Evolutionary conservation across 1,140 invertebrate species (phyloP).

Genomic region (Macrostomum lignano): DNA sequence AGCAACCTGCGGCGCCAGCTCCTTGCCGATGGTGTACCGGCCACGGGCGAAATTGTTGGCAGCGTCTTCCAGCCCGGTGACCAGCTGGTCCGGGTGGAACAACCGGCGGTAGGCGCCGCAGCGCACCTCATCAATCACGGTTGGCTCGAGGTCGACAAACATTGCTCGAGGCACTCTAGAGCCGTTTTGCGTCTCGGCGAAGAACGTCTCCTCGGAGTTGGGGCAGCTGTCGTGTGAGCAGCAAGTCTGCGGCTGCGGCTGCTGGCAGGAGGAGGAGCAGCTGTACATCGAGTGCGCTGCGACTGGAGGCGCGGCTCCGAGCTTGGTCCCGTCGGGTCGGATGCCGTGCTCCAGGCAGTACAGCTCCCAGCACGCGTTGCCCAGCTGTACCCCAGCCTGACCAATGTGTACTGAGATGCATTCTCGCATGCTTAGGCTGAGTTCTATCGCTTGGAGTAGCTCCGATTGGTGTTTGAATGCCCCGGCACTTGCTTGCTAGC

Average conservation of each 20-base stretch:
- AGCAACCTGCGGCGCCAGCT: too few relatives aligned
- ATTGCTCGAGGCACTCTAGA: neutral
- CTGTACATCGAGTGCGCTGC: too few relatives aligned
- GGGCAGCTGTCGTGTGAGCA: neutral
- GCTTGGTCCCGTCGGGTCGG: too few relatives aligned
- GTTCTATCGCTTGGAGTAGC: neutral
- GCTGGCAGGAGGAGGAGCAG: neutral
- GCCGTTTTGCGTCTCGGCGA: neutral
- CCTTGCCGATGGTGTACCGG: neutral
- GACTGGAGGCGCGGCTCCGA: too few relatives aligned
- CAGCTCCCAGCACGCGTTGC: neutral
- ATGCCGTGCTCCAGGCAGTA: neutral
- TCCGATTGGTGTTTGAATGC: neutral
- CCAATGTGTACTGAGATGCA: neutral
- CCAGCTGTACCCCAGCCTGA: conserved; percentile 2
- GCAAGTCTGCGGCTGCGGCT: neutral
- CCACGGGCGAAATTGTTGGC: conserved; percentile 1
- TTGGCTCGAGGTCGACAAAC: conserved; percentile 2
- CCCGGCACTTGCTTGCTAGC: neutral
- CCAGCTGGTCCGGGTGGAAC: neutral
- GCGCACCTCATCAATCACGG: conserved; percentile 2
- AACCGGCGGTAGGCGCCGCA: neutral
- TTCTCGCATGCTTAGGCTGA: neutral
- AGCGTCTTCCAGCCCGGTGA: neutral
- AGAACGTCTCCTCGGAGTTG: conserved; percentile 1